Evolutionary conservation across 2,113 vertebrate species (phyloP).

Genomic region (Oreochromis niloticus): DNA sequence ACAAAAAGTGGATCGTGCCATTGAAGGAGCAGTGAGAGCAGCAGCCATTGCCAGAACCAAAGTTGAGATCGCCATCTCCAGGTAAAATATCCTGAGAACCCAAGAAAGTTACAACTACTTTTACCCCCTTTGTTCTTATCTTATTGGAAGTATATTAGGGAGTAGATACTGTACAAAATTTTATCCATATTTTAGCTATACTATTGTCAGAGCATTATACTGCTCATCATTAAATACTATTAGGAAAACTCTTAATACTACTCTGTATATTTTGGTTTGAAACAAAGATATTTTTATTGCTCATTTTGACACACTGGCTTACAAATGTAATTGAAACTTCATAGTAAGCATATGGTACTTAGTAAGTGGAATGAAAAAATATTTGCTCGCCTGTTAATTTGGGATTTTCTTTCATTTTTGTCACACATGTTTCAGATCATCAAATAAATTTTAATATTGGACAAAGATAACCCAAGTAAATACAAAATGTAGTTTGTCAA

Average conservation of each 20-base stretch:
- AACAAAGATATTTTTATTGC: neutral
- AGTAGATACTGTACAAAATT: neutral
- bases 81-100: slow-evolving; percentile 67
- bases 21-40: slow-evolving; percentile 89
- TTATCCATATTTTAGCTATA: neutral
- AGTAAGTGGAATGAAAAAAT: neutral
- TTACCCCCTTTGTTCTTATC: neutral
- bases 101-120: too few species aligned
- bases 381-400: neutral
- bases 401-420: neutral
- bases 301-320: neutral
- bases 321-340: neutral
- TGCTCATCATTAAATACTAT: neutral
- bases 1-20: slow-evolving; percentile 94
- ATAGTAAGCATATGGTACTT: neutral
- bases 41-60: slow-evolving; percentile 92
- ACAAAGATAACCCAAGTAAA: neutral
- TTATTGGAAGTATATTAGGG: neutral
- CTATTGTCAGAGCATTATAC: neutral
- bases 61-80: slow-evolving; percentile 96
- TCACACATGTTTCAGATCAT: neutral
- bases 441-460: neutral
- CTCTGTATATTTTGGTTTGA: neutral
- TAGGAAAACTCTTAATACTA: neutral
- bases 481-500: neutral